These are phyloP conservation scores for Hemibagrus wyckioides DNA, from an alignment of 2,113 vertebrate genomes.

Conservation along the genomic window DNA sequence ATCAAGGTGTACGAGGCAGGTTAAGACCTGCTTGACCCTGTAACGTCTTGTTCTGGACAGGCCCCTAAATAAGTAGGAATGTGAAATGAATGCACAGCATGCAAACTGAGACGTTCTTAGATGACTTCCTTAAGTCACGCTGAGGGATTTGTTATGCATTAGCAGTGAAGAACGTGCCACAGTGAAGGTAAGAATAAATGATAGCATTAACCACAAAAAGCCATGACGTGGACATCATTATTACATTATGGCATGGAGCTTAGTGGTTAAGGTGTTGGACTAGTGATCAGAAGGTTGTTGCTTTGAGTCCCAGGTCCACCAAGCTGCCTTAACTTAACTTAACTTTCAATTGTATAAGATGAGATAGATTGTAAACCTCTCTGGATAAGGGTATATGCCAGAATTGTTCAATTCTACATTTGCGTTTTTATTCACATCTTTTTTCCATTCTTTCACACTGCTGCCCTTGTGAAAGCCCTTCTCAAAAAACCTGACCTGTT, in stretches of 20 bases:
- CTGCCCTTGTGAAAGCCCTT: conserved; percentile 24
- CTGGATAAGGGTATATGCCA: too few relatives aligned
- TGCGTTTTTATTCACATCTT: conserved; percentile 27
- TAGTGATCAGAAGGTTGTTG: too few relatives aligned
- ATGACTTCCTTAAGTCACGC: background rate
- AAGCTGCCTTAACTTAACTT: too few relatives aligned
- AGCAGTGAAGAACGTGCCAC: background rate
- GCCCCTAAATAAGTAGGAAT: conserved; percentile 30
- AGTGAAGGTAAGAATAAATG: background rate
- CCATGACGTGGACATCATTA: background rate
- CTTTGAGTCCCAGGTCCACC: too few relatives aligned
- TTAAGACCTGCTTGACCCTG: conserved; percentile 40
- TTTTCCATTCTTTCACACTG: conserved; percentile 12
- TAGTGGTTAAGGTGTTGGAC: too few relatives aligned
- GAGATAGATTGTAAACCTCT: too few relatives aligned
- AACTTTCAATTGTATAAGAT: too few relatives aligned
- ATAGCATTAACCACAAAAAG: background rate
- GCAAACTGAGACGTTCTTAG: background rate
- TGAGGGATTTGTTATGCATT: background rate
- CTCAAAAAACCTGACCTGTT: conserved; percentile 41
- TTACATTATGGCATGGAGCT: too few relatives aligned
- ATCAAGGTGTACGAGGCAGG: conserved; percentile 15
- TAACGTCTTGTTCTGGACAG: conserved; percentile 14
- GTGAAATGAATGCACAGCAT: conserved; percentile 19
- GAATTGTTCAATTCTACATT: background rate